Conservation (phyloP, 37 sponge, comb jelly and placozoan species). For the Diacarnus erythraeanus region DNA sequence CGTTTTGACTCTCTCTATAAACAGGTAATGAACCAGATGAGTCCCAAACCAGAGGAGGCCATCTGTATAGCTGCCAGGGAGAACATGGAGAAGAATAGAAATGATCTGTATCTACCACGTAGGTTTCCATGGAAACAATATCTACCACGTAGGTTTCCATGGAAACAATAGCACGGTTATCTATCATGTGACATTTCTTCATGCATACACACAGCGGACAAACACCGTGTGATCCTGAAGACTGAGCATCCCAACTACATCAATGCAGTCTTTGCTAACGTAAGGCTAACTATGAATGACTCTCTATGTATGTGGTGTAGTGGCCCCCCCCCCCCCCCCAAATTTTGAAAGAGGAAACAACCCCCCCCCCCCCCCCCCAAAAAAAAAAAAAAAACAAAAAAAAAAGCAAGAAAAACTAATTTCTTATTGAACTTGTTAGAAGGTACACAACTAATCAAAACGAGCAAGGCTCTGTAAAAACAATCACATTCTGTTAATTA, state of each 20-base stretch:
- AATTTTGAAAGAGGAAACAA: no score
- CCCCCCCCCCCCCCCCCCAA: no score
- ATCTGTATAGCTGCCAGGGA: not conserved
- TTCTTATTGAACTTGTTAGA: no score
- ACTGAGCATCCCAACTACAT: constrained; percentile 42
- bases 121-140: not conserved
- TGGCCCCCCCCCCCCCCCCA: no score
- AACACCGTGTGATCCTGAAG: constrained; percentile 15
- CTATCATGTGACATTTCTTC: not conserved
- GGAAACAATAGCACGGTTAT: no score
- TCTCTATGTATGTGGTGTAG: no score
- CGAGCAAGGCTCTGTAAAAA: no score
- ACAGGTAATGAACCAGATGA: constrained; percentile 38
- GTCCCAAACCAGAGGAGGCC: constrained; percentile 21
- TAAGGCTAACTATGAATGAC: no score
- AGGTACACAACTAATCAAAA: no score
- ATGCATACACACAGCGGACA: constrained; percentile 29
- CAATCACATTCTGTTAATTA: no score
- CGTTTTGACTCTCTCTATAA: not conserved
- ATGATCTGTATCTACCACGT: constrained; percentile 28
- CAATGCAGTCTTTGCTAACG: constrained; percentile 52
- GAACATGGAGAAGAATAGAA: constrained; percentile 27
- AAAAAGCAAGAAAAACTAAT: no score
- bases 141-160: constrained; percentile 22
- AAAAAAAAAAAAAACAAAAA: no score